phyloP scores from a whole-genome alignment of 2,797 vertebrate genomes.

The Tamandua tetradactyla region DNA sequence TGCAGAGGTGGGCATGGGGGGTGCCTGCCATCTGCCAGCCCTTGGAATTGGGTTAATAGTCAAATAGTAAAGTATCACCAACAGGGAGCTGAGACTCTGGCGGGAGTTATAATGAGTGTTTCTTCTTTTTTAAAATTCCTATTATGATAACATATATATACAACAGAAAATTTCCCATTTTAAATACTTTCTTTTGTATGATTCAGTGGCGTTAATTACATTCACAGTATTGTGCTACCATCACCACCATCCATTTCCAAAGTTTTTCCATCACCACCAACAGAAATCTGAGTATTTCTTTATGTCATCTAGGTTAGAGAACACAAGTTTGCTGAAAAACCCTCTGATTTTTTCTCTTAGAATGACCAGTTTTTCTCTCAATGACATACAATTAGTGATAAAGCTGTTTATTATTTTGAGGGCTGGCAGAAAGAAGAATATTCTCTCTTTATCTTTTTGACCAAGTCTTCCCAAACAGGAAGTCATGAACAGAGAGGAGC shows the following conservation, averaged over 20 bases:
- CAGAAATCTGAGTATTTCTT: not conserved
- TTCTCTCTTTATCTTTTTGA: not conserved
- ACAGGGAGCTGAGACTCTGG: not conserved
- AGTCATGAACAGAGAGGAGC: not conserved
- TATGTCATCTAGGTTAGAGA: not conserved
- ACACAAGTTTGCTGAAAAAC: not conserved
- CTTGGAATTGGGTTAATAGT: not conserved
- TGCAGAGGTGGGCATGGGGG: not conserved
- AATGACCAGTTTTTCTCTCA: not conserved
- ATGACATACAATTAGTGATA: not conserved
- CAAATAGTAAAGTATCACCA: not conserved
- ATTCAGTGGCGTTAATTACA: too few species aligned
- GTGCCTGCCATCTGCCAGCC: not conserved
- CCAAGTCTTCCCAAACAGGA: not conserved
- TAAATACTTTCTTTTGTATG: too few species aligned
- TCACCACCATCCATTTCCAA: too few species aligned
- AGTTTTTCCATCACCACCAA: too few species aligned
- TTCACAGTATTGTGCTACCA: too few species aligned
- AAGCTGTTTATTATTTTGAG: not conserved
- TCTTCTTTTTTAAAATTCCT: too few species aligned
- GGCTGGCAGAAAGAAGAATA: not conserved
- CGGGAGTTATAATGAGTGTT: too few species aligned
- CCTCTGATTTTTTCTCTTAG: not conserved
- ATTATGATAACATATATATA: too few species aligned
- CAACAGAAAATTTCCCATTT: too few species aligned